phyloP scores from a whole-genome alignment of 2,113 vertebrate species.

The Tichodroma muraria region DNA sequence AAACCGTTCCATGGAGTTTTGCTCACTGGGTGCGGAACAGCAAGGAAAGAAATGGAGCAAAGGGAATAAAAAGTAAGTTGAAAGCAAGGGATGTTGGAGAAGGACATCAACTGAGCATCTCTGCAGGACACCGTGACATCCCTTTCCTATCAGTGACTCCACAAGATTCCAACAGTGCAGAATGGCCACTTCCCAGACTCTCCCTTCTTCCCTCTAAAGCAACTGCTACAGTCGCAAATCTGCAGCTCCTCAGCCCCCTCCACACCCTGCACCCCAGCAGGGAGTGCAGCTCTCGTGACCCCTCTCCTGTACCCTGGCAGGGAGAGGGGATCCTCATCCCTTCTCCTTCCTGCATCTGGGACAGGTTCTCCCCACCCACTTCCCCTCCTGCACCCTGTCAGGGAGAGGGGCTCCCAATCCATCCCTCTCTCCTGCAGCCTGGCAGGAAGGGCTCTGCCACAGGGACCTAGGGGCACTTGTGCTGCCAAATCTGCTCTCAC shows the following conservation, averaged over 20 bases:
- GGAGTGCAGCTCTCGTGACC: too few species aligned
- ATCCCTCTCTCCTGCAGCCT: background rate
- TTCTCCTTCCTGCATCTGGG: too few species aligned
- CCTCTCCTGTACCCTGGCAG: background rate
- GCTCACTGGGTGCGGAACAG: background rate
- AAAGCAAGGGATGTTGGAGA: background rate
- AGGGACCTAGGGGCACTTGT: background rate
- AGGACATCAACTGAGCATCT: background rate
- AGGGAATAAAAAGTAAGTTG: rapidly evolving
- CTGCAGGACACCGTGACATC: background rate
- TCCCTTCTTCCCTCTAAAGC: background rate
- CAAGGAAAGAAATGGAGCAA: background rate
- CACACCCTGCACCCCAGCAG: background rate
- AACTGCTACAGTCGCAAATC: background rate
- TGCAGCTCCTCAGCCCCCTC: background rate
- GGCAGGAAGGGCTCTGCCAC: background rate
- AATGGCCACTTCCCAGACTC: background rate
- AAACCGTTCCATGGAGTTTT: background rate
- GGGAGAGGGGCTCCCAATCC: background rate
- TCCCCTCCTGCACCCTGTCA: background rate
- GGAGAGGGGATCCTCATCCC: background rate
- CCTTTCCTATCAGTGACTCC: background rate
- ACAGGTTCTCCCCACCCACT: background rate
- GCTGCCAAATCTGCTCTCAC: background rate
- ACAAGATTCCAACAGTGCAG: background rate